Evolutionary conservation across 2,113 vertebrate genomes (phyloP), one percentile per base, ranked within the genome.

Genomic region (Microcebus griseorufus): DNA sequence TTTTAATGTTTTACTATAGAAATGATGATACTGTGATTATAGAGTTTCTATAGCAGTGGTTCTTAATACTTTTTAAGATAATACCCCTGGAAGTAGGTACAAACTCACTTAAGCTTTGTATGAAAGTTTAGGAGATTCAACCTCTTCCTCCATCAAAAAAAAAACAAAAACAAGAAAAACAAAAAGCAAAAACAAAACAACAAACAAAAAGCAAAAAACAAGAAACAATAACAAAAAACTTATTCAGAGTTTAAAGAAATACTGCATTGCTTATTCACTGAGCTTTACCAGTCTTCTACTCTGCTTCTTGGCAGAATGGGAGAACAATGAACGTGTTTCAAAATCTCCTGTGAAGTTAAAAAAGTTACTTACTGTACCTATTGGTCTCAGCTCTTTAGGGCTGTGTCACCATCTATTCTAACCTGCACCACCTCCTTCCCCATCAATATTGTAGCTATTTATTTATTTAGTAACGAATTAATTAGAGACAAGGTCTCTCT

Each of bases 41-140:
- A 48, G 17, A 84, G 22, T 93, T 82, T 8, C 45, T 80, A 22
- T 4, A 95, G 37, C 34, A 60, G 22, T 42, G 27, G 4, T 84
- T 97, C 67, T 92, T 94, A 94, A 45, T 67, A 37, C 32, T 42
- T 94, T 94, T 92, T 58, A 22, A 60, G 32, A 6, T 65, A 70
- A 48, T 69, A 37, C 25, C 42, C 60, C 10, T 75, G 72, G 20
- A 58, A 25, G 62, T 64, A 60, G 75, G 53, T 84, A 37, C 3
- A 42, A 5, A 88, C 51, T n/a, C 18, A 42, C 10, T 72, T 69
- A 72, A n/a, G 58, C 90, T 92, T 87, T 93, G 32, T 69, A 32
- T 83, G 14, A 5, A 82, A 39, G 48, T 73, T 86, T 80, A 51
- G 87, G 70, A 90, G 34, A n/a, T 55, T 95, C 9, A 73, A 9